Evolutionary conservation across 37 sponge, comb jelly and placozoan species (phyloP).

Genomic region (Bolinopsis microptera): DNA sequence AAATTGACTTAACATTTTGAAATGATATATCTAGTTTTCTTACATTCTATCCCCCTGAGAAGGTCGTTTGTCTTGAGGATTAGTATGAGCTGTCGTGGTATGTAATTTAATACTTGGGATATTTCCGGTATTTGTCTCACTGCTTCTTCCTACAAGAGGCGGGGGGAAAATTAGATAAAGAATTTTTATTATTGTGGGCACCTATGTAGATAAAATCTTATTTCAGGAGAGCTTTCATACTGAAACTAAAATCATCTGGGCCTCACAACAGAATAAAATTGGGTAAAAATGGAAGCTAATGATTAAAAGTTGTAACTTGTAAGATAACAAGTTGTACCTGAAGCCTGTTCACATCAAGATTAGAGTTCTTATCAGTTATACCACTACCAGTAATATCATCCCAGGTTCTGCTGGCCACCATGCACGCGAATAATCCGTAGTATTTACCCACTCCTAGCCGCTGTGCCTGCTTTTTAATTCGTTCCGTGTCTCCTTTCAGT

Average conservation of each 20-base stretch:
- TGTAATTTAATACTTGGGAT: slow-evolving; percentile 79
- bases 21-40: too few relatives aligned
- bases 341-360: slow-evolving; percentile 27
- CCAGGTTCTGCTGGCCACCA: slow-evolving; percentile 89
- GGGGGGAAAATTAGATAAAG: not conserved
- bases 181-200: not conserved
- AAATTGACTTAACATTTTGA: too few relatives aligned
- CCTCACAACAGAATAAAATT: too few relatives aligned
- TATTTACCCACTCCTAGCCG: slow-evolving; percentile 80
- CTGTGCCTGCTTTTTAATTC: slow-evolving; percentile 72
- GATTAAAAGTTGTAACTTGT: not conserved
- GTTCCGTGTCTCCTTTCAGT: slow-evolving; percentile 72
- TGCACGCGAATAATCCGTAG: slow-evolving; percentile 84
- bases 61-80: slow-evolving; percentile 96
- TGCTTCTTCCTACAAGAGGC: slow-evolving; percentile 55
- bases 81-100: slow-evolving; percentile 87
- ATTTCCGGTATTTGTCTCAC: slow-evolving; percentile 68
- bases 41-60: slow-evolving; percentile 77
- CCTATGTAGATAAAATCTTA: too few relatives aligned
- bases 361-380: slow-evolving; percentile 62
- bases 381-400: slow-evolving; percentile 67
- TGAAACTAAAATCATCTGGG: too few relatives aligned
- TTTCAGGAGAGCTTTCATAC: too few relatives aligned
- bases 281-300: too few relatives aligned
- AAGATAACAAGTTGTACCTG: not conserved